phyloP scores from a whole-genome alignment of 2,888 invertebrate genomes.

The Eupeodes latifasciatus region DNA sequence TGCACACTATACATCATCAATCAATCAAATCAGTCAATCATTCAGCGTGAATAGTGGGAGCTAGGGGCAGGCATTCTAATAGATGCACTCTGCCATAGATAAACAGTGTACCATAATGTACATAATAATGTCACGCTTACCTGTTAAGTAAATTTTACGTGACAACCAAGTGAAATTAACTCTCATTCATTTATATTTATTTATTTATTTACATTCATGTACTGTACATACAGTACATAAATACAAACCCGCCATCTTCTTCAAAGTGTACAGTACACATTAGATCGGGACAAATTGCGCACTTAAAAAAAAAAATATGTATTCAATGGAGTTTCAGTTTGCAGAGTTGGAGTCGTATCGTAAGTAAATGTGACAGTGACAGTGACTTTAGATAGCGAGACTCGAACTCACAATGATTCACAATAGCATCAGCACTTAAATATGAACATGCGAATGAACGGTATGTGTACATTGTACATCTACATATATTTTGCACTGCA shows the following conservation, averaged over 20 bases:
- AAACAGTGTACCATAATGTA: conserved; percentile 25
- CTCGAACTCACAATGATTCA: conserved; percentile 4
- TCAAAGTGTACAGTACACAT: not conserved
- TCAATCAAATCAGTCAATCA: conserved; percentile 45
- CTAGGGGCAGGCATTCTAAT: not conserved
- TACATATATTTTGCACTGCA: not conserved
- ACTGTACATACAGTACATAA: not conserved
- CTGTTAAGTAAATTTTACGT: conserved; percentile 62
- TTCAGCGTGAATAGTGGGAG: not conserved
- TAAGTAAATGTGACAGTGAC: conserved; percentile 27
- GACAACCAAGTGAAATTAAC: conserved; percentile 71
- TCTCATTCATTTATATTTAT: conserved; percentile 35
- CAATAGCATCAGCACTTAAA: not conserved
- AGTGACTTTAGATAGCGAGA: conserved; percentile 28
- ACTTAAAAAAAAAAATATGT: conserved; percentile 8
- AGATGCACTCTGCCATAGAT: conserved; percentile 38
- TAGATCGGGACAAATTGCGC: conserved; percentile 26
- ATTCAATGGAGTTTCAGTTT: not conserved
- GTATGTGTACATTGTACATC: too few species aligned
- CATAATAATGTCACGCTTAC: conserved; percentile 45
- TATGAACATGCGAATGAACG: too few species aligned
- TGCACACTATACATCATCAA: conserved; percentile 40
- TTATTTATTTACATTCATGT: conserved; percentile 1
- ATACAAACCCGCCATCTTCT: conserved; percentile 17
- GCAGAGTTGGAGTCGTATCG: not conserved